Base-by-base conservation (phyloP, 2,797 vertebrate species). In the Morus bassanus region DNA sequence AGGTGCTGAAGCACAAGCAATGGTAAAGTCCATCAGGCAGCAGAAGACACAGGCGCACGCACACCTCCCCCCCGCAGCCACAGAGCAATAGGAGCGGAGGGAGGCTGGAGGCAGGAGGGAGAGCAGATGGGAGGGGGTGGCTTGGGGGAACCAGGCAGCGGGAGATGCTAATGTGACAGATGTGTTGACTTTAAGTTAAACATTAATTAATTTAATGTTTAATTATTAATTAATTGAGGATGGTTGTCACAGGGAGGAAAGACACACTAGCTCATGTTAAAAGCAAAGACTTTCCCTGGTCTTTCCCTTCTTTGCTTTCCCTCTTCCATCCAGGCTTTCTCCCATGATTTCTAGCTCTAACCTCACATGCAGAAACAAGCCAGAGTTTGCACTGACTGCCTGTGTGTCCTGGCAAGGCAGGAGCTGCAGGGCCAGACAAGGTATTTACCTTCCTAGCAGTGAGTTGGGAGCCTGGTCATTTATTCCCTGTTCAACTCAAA, bases 111-210 rank as follows among this genome's bases (percentile, higher is more conserved):
- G 82, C 96, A 82, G 92, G 79, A 83, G 97, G 79, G 60, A 94
- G 90, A 96, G 83, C 92, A 96, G 96, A 95, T 91, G 97, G 88
- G 83, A 95, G 84, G 97, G 97, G 97, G 97, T 90, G 96, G 96
- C 92, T 92, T 24, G 83, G 84, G 95, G 95, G 93, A 95, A 93
- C 89, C 88, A 94, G 94, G 96, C 90, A 93, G 96, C 28, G 46
- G 67, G 89, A 92, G 91, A 88, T 83, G 85, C 80, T 72, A 93
- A 82, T 77, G 16, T 85, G 91, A 96, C 97, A 97, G 96, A 98
- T 98, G 97, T 97, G 97, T 89, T 94, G 96, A 97, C 97, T 95
- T 95, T 65, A 93, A 91, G 83, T 95, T 96, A 95, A 92, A 93
- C 94, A 94, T 89, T 92, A 87, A 92, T 45, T 45, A 45, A 45